Evolutionary conservation across 2,113 vertebrate species (phyloP).

Genomic region (Leptocoma aspasia): DNA sequence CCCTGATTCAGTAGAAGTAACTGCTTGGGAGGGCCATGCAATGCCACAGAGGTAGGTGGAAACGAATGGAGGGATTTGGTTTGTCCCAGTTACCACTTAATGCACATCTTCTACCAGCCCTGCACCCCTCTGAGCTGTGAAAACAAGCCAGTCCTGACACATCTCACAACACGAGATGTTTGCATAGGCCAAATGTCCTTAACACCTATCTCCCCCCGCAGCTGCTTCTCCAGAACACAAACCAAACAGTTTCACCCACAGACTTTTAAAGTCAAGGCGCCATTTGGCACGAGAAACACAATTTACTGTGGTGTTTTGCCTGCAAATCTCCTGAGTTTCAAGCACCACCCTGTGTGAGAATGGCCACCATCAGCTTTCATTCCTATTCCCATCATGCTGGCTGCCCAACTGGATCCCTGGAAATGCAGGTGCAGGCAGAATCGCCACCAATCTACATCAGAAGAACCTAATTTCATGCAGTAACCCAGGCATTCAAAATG

Average conservation of each 20-base stretch:
- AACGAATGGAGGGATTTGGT: background rate
- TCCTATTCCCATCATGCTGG: background rate
- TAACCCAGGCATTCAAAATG: background rate
- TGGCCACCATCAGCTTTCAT: background rate
- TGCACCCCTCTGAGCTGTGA: background rate
- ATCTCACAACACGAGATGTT: background rate
- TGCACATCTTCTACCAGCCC: background rate
- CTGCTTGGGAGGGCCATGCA: background rate
- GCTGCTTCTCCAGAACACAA: background rate
- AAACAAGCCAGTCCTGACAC: background rate
- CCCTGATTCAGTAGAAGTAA: background rate
- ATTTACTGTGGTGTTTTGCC: background rate
- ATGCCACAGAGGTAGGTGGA: background rate
- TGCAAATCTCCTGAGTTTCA: background rate
- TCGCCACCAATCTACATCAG: background rate
- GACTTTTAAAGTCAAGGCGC: background rate
- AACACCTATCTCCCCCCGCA: background rate
- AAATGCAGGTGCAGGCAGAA: background rate
- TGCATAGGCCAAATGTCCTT: background rate
- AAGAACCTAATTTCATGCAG: background rate
- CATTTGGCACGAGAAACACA: background rate
- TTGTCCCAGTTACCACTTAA: background rate
- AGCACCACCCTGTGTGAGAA: background rate
- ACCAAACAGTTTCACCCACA: background rate
- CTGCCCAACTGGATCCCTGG: background rate